A percentile compares a stretch with the other conserved stretches of the same genome.
phyloP scores from a whole-genome alignment of 1,140 invertebrate species.

The Orchesella cincta region DNA sequence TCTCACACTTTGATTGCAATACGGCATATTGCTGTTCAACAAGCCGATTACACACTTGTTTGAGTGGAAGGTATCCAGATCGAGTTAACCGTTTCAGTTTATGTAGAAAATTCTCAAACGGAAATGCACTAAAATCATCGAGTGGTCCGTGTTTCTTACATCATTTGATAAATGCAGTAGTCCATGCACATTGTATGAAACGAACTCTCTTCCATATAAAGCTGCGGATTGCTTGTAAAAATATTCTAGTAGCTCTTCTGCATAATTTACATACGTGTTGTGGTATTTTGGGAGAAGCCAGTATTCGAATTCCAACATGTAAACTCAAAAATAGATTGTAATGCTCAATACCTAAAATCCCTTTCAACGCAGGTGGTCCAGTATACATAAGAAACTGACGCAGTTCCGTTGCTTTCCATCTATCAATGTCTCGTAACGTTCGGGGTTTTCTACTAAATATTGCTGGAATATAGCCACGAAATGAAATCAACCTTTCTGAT shows the following conservation, averaged over 20 bases:
- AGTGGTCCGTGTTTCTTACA: conserved; percentile 33
- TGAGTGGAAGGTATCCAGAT: not conserved
- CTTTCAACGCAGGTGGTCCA: conserved; percentile 55
- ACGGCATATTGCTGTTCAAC: too few relatives aligned
- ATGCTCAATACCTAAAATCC: conserved; percentile 51
- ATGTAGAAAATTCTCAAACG: conserved; percentile 45
- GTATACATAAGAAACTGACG: conserved; percentile 58
- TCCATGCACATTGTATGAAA: conserved; percentile 45
- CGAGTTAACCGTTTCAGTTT: conserved; percentile 51
- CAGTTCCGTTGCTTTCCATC: conserved; percentile 60
- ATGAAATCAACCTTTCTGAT: not conserved
- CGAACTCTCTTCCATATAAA: conserved; percentile 51
- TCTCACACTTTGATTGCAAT: too few relatives aligned
- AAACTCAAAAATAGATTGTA: conserved; percentile 57
- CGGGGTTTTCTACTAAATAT: conserved; percentile 55
- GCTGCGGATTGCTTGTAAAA: conserved; percentile 51
- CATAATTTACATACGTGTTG: conserved; percentile 50
- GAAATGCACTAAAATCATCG: conserved; percentile 41
- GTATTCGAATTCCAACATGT: too few relatives aligned
- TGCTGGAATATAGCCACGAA: conserved; percentile 38
- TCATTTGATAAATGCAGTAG: conserved; percentile 34
- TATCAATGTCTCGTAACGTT: conserved; percentile 51
- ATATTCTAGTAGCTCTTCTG: conserved; percentile 49
- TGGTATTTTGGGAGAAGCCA: conserved; percentile 2
- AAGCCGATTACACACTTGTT: conserved; percentile 7